A percentile compares a stretch with the other conserved stretches of the same genome.
Conservation (phyloP, 2,113 vertebrate species). For the Mus pahari region DNA sequence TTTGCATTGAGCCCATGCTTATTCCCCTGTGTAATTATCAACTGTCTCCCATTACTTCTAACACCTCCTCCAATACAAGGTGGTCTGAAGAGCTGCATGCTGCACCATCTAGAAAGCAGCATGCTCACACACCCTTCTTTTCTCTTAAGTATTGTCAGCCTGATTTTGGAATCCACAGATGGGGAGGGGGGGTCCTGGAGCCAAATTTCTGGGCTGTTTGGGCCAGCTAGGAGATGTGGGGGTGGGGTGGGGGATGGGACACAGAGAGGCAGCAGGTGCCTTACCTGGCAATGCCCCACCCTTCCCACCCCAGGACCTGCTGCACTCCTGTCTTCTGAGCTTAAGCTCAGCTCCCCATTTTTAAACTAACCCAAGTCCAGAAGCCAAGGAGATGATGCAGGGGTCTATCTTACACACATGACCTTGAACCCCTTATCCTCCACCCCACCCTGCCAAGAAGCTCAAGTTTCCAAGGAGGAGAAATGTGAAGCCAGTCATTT, state of each 20-base stretch:
- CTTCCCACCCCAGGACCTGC: too few species aligned
- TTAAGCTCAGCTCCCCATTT: not conserved
- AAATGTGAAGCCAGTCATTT: not conserved
- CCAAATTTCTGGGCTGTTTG: not conserved
- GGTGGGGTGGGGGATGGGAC: not conserved
- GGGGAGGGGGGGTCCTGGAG: not conserved
- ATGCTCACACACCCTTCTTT: not conserved
- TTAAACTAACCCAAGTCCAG: not conserved
- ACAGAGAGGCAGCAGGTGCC: not conserved
- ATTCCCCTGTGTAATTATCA: not conserved
- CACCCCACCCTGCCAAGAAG: not conserved
- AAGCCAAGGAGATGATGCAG: not conserved
- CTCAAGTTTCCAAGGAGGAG: conserved; percentile 49
- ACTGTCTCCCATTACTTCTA: not conserved
- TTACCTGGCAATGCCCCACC: too few species aligned
- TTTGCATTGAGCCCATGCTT: not conserved
- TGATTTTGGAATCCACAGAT: not conserved
- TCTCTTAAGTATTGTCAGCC: not conserved
- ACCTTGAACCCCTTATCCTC: not conserved
- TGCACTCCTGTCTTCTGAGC: not conserved
- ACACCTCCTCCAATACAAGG: not conserved
- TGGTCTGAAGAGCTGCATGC: not conserved
- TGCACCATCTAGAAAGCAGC: not conserved
- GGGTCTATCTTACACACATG: not conserved
- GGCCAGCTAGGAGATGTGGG: not conserved